These are phyloP conservation scores for Paraescarpia echinospica DNA, from an alignment of 1,140 invertebrate genomes.

Conservation along the genomic window DNA sequence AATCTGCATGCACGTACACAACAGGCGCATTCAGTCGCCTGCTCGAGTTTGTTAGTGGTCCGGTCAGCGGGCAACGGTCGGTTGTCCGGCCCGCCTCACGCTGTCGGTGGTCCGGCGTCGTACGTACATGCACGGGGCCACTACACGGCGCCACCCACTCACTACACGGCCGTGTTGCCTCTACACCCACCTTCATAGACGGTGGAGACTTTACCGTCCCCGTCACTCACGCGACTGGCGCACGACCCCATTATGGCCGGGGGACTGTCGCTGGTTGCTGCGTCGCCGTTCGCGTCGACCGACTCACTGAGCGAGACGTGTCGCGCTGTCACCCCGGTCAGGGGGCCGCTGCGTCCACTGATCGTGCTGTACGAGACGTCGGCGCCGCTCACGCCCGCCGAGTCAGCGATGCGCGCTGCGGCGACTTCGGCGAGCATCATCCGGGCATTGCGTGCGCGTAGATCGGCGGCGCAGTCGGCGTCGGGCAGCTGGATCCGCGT, in stretches of 20 bases:
- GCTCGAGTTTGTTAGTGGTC: not conserved
- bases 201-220: slow-evolving; percentile 4
- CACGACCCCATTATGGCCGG: not conserved
- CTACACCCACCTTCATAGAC: slow-evolving; percentile 9
- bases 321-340: not conserved
- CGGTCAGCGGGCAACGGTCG: slow-evolving; percentile 1
- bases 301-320: slow-evolving; percentile 10
- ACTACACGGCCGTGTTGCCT: slow-evolving; percentile 8
- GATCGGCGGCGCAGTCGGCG: not conserved
- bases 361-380: slow-evolving; percentile 16
- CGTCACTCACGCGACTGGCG: slow-evolving; percentile 6
- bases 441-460: not conserved
- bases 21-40: not conserved
- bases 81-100: not conserved
- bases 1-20: not conserved
- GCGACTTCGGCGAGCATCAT: not conserved
- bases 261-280: not conserved
- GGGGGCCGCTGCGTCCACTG: not conserved
- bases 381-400: slow-evolving; percentile 5
- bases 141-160: not conserved
- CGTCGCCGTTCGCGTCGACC: not conserved
- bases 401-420: not conserved
- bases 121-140: not conserved
- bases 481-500: not conserved
- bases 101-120: not conserved